These are phyloP conservation scores for Danaus plexippus DNA, from an alignment of 1,140 invertebrate genomes.

Conservation along the genomic window DNA sequence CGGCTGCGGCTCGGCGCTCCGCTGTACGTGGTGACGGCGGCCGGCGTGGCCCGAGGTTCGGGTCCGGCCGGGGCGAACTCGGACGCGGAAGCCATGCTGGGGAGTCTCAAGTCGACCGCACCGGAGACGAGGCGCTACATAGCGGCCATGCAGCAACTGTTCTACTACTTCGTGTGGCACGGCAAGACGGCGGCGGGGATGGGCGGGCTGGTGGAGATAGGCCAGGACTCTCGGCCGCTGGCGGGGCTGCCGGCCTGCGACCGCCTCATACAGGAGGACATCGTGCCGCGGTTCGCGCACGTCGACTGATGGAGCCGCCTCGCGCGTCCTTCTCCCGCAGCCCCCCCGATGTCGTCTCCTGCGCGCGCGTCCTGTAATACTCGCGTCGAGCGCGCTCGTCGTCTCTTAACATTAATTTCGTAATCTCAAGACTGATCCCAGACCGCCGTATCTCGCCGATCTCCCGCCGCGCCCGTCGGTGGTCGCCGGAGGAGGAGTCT, in stretches of 20 bases:
- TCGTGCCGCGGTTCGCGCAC: conserved; percentile 79
- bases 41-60: conserved; percentile 38
- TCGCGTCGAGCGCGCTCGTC: too few species aligned
- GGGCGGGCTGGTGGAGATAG: conserved; percentile 75
- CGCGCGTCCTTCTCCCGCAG: neutral
- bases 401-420: too few species aligned
- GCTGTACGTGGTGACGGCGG: conserved; percentile 79
- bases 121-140: conserved; percentile 81
- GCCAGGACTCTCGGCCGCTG: conserved; percentile 76
- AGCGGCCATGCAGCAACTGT: conserved; percentile 84
- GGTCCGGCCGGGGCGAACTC: conserved; percentile 42
- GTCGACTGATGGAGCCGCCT: conserved; percentile 29
- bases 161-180: conserved; percentile 85
- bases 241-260: conserved; percentile 80
- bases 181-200: conserved; percentile 74
- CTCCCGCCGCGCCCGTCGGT: too few species aligned
- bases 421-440: too few species aligned
- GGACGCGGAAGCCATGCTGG: conserved; percentile 82
- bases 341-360: neutral
- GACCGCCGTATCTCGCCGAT: too few species aligned
- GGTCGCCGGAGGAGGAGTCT: too few species aligned
- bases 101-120: conserved; percentile 79
- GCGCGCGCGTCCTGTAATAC: too few species aligned
- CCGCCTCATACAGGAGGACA: conserved; percentile 80
- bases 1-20: conserved; percentile 74